Percentiles rank a stretch among this genome's conserved stretches.
phyloP scores from a whole-genome alignment of 2,113 vertebrate genomes.

The Paramormyrops kingsleyae region DNA sequence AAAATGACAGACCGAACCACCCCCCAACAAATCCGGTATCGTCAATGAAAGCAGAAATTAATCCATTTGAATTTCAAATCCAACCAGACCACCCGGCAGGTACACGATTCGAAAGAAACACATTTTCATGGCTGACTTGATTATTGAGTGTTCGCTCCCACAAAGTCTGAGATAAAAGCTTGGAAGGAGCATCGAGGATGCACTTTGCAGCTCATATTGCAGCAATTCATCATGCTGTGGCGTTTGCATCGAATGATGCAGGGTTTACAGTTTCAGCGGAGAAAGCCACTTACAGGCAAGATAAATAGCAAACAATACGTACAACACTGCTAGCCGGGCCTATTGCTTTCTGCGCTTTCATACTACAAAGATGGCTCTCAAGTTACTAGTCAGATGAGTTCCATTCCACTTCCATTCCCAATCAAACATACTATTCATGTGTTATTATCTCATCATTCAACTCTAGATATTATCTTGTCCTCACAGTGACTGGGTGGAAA shows the following conservation, averaged over 20 bases:
- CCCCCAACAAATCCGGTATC: not conserved
- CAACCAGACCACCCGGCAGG: conserved; percentile 17
- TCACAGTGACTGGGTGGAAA: conserved; percentile 27
- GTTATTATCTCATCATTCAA: conserved; percentile 24
- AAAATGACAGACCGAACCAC: not conserved
- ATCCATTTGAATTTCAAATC: conserved; percentile 22
- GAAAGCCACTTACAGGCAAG: conserved; percentile 46
- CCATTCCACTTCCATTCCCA: not conserved
- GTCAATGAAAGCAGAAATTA: not conserved
- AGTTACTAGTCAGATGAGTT: conserved; percentile 33
- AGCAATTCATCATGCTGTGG: conserved; percentile 49
- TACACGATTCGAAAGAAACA: conserved; percentile 30
- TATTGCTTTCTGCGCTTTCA: conserved; percentile 37
- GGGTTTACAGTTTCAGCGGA: conserved; percentile 46
- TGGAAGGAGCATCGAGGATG: conserved; percentile 44
- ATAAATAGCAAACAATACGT: conserved; percentile 53
- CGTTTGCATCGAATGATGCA: conserved; percentile 39
- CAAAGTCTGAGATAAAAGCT: conserved; percentile 59
- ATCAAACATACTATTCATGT: conserved; percentile 42
- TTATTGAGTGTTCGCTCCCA: conserved; percentile 40
- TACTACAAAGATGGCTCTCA: conserved; percentile 41
- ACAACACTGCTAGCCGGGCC: conserved; percentile 30
- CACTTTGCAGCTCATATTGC: conserved; percentile 47
- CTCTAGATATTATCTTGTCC: conserved; percentile 15
- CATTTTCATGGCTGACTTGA: conserved; percentile 42